Evolutionary conservation across 2,888 invertebrate species (phyloP).

Genomic region (Lycophotia porphyrea): DNA sequence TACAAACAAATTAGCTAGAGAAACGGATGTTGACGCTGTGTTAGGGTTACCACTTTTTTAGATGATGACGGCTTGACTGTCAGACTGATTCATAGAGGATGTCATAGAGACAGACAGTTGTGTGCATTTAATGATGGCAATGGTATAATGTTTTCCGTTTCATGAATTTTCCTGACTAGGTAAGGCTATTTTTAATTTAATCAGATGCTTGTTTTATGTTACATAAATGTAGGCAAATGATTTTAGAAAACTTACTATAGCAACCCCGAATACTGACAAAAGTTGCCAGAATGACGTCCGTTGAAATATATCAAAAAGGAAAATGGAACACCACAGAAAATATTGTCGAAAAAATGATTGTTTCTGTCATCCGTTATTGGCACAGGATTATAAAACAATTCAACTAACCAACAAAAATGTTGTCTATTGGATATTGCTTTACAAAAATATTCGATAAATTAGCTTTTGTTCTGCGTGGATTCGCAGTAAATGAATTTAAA

Average conservation of each 20-base stretch:
- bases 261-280: background rate
- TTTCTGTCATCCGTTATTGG: conserved; percentile 14
- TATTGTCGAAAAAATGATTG: conserved; percentile 7
- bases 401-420: conserved; percentile 15
- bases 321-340: conserved; percentile 7
- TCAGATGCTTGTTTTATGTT: background rate
- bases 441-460: conserved; percentile 5
- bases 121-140: conserved; percentile 20
- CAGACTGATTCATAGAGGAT: conserved; percentile 35
- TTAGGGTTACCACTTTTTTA: conserved; percentile 73
- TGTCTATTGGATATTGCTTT: background rate
- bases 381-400: conserved; percentile 22
- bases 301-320: background rate
- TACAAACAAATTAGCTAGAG: conserved; percentile 85
- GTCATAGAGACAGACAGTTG: conserved; percentile 26
- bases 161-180: background rate
- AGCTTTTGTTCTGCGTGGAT: conserved; percentile 6
- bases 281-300: background rate
- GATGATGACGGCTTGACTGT: conserved; percentile 50
- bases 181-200: background rate
- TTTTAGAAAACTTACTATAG: background rate
- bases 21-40: conserved; percentile 75
- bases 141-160: conserved; percentile 17
- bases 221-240: background rate
- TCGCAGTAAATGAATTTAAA: conserved; percentile 14